phyloP scores from a whole-genome alignment of 2,113 vertebrate species.

The Todiramphus saurophagus region DNA sequence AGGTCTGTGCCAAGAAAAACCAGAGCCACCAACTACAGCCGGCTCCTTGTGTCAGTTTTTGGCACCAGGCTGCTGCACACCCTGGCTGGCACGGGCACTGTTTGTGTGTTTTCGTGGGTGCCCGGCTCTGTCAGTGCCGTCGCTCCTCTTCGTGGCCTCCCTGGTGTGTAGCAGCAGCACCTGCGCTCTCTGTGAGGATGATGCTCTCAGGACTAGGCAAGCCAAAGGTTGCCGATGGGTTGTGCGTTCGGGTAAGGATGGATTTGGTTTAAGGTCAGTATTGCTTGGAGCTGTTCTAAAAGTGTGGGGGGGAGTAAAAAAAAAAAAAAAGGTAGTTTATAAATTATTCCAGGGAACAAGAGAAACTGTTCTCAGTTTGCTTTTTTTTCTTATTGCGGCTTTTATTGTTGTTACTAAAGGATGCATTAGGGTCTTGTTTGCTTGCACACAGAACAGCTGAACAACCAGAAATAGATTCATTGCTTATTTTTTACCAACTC shows the following conservation, averaged over 20 bases:
- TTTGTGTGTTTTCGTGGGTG: fast-evolving
- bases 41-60: not conserved
- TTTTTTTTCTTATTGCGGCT: not conserved
- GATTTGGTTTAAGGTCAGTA: not conserved
- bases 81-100: fast-evolving
- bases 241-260: not conserved
- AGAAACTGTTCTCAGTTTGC: not conserved
- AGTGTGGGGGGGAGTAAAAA: not conserved
- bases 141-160: not conserved
- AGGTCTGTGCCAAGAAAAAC: not conserved
- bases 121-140: fast-evolving
- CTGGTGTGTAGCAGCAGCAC: fast-evolving
- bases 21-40: not conserved
- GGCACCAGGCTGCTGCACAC: not conserved
- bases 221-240: not conserved
- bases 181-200: not conserved
- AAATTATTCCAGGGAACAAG: not conserved
- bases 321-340: fast-evolving
- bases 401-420: not conserved
- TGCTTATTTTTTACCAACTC: not conserved
- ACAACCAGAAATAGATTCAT: fast-evolving
- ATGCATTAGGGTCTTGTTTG: fast-evolving
- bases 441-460: not conserved
- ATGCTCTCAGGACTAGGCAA: not conserved
- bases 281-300: not conserved